Conservation (phyloP, 2,113 vertebrate species). For the Pedionomus torquatus region DNA sequence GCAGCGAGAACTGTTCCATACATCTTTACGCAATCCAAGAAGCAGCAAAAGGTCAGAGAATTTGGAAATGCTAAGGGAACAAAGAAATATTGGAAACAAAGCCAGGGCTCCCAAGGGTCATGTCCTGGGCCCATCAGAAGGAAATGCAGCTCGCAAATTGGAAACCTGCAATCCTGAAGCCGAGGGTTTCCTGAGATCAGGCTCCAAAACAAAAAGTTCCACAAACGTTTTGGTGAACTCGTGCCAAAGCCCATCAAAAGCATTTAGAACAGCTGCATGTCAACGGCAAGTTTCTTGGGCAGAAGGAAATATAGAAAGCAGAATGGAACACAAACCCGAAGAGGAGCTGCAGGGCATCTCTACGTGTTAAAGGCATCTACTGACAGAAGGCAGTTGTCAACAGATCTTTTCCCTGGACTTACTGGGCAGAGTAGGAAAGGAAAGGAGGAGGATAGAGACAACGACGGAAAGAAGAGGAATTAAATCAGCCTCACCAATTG, state of each 20-base stretch:
- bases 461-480: neutral
- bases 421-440: too few relatives aligned
- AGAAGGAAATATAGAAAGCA: neutral
- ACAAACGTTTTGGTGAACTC: neutral
- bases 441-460: neutral
- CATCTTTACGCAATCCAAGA: neutral
- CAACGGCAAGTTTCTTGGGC: neutral
- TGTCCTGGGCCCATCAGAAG: neutral
- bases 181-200: neutral
- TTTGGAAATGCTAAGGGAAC: neutral
- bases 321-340: neutral
- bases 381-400: neutral
- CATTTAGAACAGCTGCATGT: rapidly evolving
- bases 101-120: neutral
- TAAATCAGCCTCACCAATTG: conserved; percentile 85
- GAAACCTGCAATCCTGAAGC: neutral
- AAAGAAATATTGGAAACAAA: conserved; percentile 5
- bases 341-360: neutral
- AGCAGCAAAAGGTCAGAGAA: neutral
- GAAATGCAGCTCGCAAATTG: neutral
- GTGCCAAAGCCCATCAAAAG: neutral
- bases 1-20: neutral
- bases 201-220: conserved; percentile 17
- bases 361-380: neutral
- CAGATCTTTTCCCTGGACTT: neutral